Percentiles rank a stretch among this genome's conserved stretches.
phyloP scores from a whole-genome alignment of 2,113 vertebrate species.

The Turnix velox region DNA sequence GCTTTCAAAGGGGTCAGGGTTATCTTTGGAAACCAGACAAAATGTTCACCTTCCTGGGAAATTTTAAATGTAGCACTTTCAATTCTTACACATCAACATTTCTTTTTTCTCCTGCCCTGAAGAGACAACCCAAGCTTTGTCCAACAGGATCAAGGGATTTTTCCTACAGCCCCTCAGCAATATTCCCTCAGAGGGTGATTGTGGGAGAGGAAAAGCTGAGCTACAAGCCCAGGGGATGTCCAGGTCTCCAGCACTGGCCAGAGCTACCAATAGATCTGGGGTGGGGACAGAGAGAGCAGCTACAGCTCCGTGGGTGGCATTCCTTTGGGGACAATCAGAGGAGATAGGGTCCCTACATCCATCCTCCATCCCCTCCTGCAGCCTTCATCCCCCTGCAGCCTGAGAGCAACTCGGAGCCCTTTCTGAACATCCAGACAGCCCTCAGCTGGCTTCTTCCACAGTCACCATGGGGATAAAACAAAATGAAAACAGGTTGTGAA shows the following conservation, averaged over 20 bases:
- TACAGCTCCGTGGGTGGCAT: accelerated
- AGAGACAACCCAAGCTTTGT: neutral
- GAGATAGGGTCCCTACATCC: accelerated
- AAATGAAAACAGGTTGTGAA: neutral
- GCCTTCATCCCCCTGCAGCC: neutral
- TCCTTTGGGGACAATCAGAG: accelerated
- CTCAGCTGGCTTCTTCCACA: neutral
- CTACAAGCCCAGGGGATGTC: neutral
- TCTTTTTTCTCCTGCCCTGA: neutral
- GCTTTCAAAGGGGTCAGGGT: constrained; percentile 41
- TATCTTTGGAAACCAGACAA: constrained; percentile 42
- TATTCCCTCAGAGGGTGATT: accelerated
- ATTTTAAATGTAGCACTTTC: constrained; percentile 5
- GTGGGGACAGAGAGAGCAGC: neutral
- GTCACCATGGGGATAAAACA: accelerated
- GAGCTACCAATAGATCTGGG: neutral
- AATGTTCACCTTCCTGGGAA: constrained; percentile 32
- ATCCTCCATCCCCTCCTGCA: neutral
- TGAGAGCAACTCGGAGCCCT: neutral
- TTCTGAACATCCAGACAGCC: neutral
- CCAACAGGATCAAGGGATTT: neutral
- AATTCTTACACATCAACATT: neutral
- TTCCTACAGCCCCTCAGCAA: accelerated
- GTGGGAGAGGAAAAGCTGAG: neutral
- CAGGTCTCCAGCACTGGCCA: accelerated